Base-by-base conservation (phyloP, 2,888 invertebrate genomes). In the Salticus scenicus region DNA sequence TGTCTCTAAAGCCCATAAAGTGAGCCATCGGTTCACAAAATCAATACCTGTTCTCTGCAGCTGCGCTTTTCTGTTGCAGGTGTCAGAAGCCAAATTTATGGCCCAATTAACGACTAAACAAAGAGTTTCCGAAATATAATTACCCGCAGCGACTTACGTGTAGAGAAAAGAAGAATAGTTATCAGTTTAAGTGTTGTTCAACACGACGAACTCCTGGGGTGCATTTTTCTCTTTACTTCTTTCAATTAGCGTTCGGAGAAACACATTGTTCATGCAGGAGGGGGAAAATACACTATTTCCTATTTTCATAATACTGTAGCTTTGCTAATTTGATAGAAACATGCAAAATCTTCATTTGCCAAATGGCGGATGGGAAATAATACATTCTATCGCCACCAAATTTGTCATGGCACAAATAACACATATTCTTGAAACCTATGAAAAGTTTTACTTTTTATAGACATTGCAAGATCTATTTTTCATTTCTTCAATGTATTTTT, bases 41-140 rank as follows among this genome's bases (percentile, higher is more conserved):
- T 83, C 82, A 76, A 83, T 83, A 64, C 27, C 72, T 76, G 66
- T 63, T 47, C 33, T n/a, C 17, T 33, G 72, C 80, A 83, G 82
- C 82, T 83, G 82, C 66, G 75, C 82, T 70, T 75, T 81, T 82
- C 82, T 70, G 69, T 64, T 76, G 75, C 82, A 75, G 75, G 75
- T 82, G 82, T 76, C 82, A 76, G 71, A 83, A 83, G 82, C 82
- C 82, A 83, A 83, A 83, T 83, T 76, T 83, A 83, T 83, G 76
- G 82, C 76, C 82, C 76, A 83, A 83, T 83, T 83, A 83, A 83
- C 70, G 72, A 66, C 71, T 71, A 71, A 76, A 76, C 82, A 83
- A 83, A 83, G 82, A 83, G 76, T 83, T 83, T 71, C 82, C 76
- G 64, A 83, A 83, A 83, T 83, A 83, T 83, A 83, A 83, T 83